Conservation (phyloP, 2,888 invertebrate genomes). For the Heliconius erato region DNA sequence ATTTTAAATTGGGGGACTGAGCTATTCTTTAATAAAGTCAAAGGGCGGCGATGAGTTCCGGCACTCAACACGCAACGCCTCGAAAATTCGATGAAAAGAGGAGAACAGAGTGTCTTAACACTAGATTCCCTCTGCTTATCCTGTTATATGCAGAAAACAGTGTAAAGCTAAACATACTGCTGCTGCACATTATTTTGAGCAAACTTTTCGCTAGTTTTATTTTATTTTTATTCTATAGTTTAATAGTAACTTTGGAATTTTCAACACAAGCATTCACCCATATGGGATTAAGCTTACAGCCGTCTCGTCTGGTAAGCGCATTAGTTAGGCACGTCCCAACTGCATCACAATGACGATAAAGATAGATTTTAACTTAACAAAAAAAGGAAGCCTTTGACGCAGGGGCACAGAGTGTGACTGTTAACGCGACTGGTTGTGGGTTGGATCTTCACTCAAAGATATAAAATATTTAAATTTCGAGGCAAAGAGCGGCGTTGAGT, state of each 20-base stretch:
- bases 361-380: not conserved
- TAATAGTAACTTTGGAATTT: constrained; percentile 13
- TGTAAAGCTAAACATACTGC: not conserved
- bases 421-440: no score
- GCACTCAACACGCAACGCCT: no score
- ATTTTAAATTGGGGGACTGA: no score
- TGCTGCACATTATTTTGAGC: not conserved
- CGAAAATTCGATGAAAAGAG: no score
- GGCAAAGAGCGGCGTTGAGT: no score
- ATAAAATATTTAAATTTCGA: no score
- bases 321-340: constrained; percentile 12
- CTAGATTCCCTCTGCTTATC: no score
- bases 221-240: not conserved
- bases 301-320: constrained; percentile 18
- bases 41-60: no score
- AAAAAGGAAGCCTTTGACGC: not conserved
- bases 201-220: not conserved
- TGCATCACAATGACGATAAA: not conserved
- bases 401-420: no score
- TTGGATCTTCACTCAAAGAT: no score
- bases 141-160: no score
- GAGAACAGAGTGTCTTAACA: not conserved
- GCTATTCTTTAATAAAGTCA: no score
- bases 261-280: constrained; percentile 2
- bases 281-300: constrained; percentile 7